Evolutionary conservation across 2,797 vertebrate species (phyloP).

Genomic region (Neomorphus geoffroyi): DNA sequence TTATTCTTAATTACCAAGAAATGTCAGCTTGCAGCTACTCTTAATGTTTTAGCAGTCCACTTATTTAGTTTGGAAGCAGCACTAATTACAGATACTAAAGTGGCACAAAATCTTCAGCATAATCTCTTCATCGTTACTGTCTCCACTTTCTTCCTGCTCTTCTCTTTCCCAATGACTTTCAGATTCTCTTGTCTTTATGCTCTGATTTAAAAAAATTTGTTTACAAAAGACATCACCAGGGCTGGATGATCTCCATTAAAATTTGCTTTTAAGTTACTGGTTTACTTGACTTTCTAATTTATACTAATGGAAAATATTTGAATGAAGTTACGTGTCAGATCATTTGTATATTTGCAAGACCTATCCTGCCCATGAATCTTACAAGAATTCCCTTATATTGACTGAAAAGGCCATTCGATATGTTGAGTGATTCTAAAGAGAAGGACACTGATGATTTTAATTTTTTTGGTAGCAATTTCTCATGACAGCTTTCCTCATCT

Average conservation of each 20-base stretch:
- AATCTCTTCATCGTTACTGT: constrained; percentile 40
- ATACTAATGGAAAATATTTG: constrained; percentile 62
- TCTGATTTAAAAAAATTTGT: constrained; percentile 60
- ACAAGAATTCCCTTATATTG: constrained; percentile 14
- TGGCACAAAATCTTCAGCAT: background rate
- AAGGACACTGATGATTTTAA: background rate
- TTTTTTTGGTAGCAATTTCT: background rate
- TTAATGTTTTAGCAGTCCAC: constrained; percentile 12
- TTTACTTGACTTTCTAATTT: constrained; percentile 63
- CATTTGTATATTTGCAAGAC: constrained; percentile 61
- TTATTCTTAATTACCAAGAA: constrained; percentile 31
- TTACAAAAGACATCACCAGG: constrained; percentile 54
- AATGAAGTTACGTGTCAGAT: constrained; percentile 42
- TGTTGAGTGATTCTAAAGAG: background rate
- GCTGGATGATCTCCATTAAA: constrained; percentile 32
- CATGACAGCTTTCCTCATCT: background rate
- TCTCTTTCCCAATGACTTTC: constrained; percentile 35
- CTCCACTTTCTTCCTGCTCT: constrained; percentile 29
- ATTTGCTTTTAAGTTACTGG: constrained; percentile 40
- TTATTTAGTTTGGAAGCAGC: constrained; percentile 24
- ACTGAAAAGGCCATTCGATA: constrained; percentile 8
- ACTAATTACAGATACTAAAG: constrained; percentile 59
- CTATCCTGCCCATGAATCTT: constrained; percentile 17
- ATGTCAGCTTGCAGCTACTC: constrained; percentile 37
- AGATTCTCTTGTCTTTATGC: constrained; percentile 32